Conservation (phyloP, 2,113 vertebrate species). For the Reinhardtius hippoglossoides region DNA sequence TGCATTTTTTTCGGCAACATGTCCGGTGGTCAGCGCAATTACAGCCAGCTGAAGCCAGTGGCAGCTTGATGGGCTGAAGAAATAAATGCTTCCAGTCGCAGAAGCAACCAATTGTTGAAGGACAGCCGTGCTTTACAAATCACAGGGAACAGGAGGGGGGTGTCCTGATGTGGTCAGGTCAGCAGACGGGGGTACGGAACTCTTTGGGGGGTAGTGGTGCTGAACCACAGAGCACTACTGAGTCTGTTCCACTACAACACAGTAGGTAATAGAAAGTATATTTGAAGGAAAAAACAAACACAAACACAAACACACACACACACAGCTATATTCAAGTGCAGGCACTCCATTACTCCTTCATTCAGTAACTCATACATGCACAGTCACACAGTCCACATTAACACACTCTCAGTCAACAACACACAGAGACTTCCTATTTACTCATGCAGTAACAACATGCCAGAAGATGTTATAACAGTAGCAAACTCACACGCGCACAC, state of each 20-base stretch:
- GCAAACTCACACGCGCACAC: constrained; percentile 12
- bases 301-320: background rate
- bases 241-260: constrained; percentile 19
- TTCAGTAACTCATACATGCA: constrained; percentile 34
- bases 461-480: constrained; percentile 20
- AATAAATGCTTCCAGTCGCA: constrained; percentile 59
- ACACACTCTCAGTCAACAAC: background rate
- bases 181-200: constrained; percentile 9
- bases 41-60: constrained; percentile 42
- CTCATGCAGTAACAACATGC: constrained; percentile 36
- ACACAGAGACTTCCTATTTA: background rate
- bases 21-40: constrained; percentile 69
- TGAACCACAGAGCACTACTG: background rate
- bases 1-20: constrained; percentile 42
- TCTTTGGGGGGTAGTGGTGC: background rate
- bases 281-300: constrained; percentile 10
- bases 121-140: constrained; percentile 60
- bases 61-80: constrained; percentile 39
- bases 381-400: background rate
- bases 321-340: constrained; percentile 4
- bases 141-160: constrained; percentile 23
- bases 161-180: constrained; percentile 40
- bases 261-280: constrained; percentile 10
- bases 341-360: constrained; percentile 8
- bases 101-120: constrained; percentile 62